A percentile compares a stretch with the other conserved stretches of the same genome.
Evolutionary conservation across 2,113 vertebrate species (phyloP).

Genomic region (Alexandromys fortis): DNA sequence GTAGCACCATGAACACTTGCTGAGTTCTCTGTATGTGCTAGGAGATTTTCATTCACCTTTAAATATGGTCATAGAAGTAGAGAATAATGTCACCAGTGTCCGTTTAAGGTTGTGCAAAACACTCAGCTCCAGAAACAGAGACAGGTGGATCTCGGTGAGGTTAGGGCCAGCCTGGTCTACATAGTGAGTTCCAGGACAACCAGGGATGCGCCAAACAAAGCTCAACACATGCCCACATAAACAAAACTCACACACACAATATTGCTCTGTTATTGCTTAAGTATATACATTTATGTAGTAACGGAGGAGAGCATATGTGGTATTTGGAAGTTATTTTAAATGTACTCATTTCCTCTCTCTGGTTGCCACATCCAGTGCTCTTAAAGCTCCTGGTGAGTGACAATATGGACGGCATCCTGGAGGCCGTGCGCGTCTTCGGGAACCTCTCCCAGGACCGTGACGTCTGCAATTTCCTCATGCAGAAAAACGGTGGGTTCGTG

Average conservation of each 20-base stretch:
- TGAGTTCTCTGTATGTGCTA: not conserved
- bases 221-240: not conserved
- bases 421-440: constrained; percentile 91
- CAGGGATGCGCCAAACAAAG: not conserved
- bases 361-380: constrained; percentile 84
- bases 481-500: constrained; percentile 87
- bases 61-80: not conserved
- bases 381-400: constrained; percentile 88
- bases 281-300: not conserved
- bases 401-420: constrained; percentile 90
- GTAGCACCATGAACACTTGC: not conserved
- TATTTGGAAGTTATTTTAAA: not conserved
- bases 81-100: not conserved
- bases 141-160: not conserved
- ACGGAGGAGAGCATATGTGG: not conserved
- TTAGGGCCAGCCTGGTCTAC: not conserved
- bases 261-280: not conserved
- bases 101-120: not conserved
- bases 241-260: not conserved
- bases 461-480: constrained; percentile 89
- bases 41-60: not conserved
- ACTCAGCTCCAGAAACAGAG: not conserved
- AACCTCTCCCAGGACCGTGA: constrained; percentile 91
- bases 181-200: not conserved
- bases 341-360: constrained; percentile 67